Percentiles rank a stretch among this genome's conserved stretches.
Evolutionary conservation across 1,140 invertebrate genomes (phyloP).

Genomic region (Chrysoperla carnea): DNA sequence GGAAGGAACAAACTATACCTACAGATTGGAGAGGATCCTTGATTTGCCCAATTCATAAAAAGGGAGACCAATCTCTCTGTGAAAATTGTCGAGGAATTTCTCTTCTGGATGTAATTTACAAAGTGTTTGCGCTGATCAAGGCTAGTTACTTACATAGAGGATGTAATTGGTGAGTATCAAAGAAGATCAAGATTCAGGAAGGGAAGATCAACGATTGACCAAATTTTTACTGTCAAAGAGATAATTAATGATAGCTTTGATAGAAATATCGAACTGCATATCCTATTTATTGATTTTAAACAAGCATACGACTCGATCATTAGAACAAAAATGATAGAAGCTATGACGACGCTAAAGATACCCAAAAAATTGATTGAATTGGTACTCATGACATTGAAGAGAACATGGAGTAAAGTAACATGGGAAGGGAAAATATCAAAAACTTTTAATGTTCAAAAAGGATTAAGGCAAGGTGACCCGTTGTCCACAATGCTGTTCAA

Average conservation of each 20-base stretch:
- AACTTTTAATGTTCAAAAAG: conserved; percentile 2
- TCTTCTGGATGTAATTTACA: conserved; percentile 4
- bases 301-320: conserved; percentile 8
- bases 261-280: not conserved
- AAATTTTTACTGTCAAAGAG: conserved; percentile 7
- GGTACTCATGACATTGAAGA: conserved; percentile 3
- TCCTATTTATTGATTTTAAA: conserved; percentile 8
- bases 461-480: conserved; percentile 6
- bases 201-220: conserved; percentile 7
- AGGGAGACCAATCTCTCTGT: conserved; percentile 6
- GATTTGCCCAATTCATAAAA: conserved; percentile 5
- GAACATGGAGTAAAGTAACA: not conserved
- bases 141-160: not conserved
- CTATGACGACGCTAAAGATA: not conserved
- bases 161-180: conserved; percentile 8
- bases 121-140: conserved; percentile 2
- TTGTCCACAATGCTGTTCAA: conserved; percentile 7
- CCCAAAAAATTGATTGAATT: conserved; percentile 3
- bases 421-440: not conserved
- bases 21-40: conserved; percentile 1
- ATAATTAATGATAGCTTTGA: too few relatives aligned
- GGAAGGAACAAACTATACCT: conserved; percentile 5
- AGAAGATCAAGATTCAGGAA: conserved; percentile 6
- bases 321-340: not conserved
- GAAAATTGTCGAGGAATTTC: conserved; percentile 8